These are phyloP conservation scores for Orientallactaga bullata DNA, from an alignment of 2,113 vertebrate genomes.

Conservation along the genomic window DNA sequence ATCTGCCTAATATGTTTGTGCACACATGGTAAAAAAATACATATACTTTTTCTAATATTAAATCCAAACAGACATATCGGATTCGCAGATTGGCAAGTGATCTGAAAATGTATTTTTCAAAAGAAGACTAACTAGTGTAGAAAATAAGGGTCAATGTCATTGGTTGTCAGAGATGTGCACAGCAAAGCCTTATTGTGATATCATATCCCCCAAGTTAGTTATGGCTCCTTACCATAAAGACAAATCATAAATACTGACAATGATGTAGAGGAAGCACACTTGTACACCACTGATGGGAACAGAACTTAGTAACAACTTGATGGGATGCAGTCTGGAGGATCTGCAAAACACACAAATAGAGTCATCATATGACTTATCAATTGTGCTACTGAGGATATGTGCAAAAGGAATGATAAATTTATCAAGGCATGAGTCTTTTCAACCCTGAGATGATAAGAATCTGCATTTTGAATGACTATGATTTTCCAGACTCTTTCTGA, in stretches of 20 bases:
- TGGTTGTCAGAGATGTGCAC: not conserved
- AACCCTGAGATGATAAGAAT: not conserved
- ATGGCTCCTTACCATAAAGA: not conserved
- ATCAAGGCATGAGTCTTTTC: not conserved
- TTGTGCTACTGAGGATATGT: not conserved
- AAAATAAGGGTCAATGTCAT: not conserved
- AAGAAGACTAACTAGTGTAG: not conserved
- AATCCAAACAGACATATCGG: not conserved
- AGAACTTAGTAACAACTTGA: not conserved
- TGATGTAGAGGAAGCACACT: not conserved
- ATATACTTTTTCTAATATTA: conserved; percentile 18
- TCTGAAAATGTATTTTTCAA: not conserved
- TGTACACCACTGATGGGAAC: not conserved
- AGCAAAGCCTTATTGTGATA: not conserved
- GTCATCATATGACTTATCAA: not conserved
- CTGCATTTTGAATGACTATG: not conserved
- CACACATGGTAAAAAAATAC: not conserved
- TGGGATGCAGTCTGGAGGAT: not conserved
- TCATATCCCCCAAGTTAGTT: not conserved
- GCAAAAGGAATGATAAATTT: not conserved
- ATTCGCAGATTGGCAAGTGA: not conserved
- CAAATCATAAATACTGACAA: not conserved
- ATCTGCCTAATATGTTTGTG: not conserved
- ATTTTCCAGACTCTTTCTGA: not conserved
- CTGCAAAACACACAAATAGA: not conserved